Base-by-base conservation (phyloP, 2,797 vertebrate species). In the Myripristis murdjan region DNA sequence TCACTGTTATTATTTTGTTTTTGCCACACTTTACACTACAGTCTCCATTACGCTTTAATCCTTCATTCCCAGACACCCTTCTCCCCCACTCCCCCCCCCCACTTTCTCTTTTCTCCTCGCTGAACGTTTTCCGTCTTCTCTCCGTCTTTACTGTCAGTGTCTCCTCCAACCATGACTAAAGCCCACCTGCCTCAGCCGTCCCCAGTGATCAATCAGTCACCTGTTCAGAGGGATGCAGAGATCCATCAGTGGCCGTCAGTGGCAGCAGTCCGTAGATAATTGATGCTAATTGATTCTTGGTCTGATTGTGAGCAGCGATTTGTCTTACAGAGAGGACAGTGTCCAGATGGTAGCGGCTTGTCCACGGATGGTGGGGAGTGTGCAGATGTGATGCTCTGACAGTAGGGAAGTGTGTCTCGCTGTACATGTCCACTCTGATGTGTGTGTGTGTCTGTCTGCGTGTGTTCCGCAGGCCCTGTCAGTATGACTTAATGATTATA, bases 291-390 rank as follows among this genome's bases (percentile, higher is more conserved):
- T 87, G 87, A 84, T 87, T 89, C 64, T 52, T 33, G 35, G 73
- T 81, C 58, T 83, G 73, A 81, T 85, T 84, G 63, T 79, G 72
- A 74, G 77, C 26, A 58, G 86, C 83, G 86, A 93, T 93, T 87
- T 80, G 83, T 92, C 81, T 87, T 78, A 66, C 58, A 58, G 66
- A 39, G 70, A 77, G 77, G 84, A 88, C 82, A 75, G 75, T 75
- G 79, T 78, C 82, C 91, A 92, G 91, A 91, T 92, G 91, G 90
- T 78, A 75, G 59, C 83, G 79, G 85, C 69, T 65, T 86, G 78
- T n/a, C 61, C 73, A 68, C 70, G 87, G 72, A 77, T 60, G 71
- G 24, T 5, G 2, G 47, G 1, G 9, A 47, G 26, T 11, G 24
- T 26, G 56, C 31, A 66, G 24, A 55, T 47, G 23, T 57, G 22